Evolutionary conservation across 2,888 invertebrate genomes (phyloP), one percentile per base, ranked within the genome.

Genomic region (Ceramica pisi): DNA sequence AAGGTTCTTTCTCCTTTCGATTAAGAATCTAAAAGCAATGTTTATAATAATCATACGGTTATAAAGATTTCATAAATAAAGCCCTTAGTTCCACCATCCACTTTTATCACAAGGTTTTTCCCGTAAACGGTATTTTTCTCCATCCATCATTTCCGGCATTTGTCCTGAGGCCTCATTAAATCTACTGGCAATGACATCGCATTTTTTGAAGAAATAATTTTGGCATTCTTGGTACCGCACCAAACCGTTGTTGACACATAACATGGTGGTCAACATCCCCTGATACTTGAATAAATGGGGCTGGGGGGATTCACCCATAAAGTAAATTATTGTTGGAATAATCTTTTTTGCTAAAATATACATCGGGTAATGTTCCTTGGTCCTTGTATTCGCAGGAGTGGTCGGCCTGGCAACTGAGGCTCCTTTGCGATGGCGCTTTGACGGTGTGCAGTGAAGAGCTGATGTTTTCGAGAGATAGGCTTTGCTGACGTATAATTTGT

Each of bases 261-360:
- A 26, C 12, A 82, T 63, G 5, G 65, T 53, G 5, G 69, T 67
- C 7, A 80, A 19, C 51, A 79, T 70, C 6, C 69, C 26, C 26
- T 80, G 80, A 31, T 67, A 79, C 38, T 70, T 79, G 14, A 44
- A 68, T 3, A 59, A 44, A 6, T 51, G 41, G 0, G 83, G 80
- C 19, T 80, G 41, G 9, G 75, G 75, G 2, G 21, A 2, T 16
- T 82, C 80, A 2, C 50, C 21, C 9, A 21, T 12, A 3, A 56
- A 21, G 51, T 74, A 67, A 4, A 80, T 16, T 7, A 65, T 1
- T 67, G 61, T 82, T 6, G 80, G 80, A n/a, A 79, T 48, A 26
- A 68, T 19, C 9, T 38, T 70, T 16, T 65, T 57, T 5, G 67
- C 7, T 59, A 63, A 21, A 19, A 51, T 74, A 75, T 71, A 80